Conservation (phyloP, 2,888 invertebrate species). For the Baccha elongata region DNA sequence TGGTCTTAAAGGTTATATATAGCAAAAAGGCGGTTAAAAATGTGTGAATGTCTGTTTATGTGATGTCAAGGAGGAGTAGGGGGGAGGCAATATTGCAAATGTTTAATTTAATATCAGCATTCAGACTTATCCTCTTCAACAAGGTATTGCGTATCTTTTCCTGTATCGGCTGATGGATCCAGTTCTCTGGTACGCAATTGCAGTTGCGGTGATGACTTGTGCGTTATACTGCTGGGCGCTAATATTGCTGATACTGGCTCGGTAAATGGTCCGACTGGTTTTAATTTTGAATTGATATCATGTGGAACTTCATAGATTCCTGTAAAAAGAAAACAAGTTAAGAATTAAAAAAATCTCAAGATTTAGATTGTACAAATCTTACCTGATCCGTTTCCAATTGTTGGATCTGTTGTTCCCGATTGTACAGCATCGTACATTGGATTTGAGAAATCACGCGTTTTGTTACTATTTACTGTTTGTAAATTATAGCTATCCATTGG, state of each 20-base stretch:
- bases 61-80: conserved; percentile 52
- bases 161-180: conserved; percentile 93
- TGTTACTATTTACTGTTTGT: conserved; percentile 88
- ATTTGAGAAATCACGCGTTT: conserved; percentile 96
- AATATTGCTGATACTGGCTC: conserved; percentile 89
- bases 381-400: conserved; percentile 85
- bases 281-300: conserved; percentile 86
- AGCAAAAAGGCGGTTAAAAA: conserved; percentile 46
- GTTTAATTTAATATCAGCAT: conserved; percentile 82
- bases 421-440: conserved; percentile 98
- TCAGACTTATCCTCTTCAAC: conserved; percentile 93
- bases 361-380: conserved; percentile 70
- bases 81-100: conserved; percentile 49
- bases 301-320: conserved; percentile 93
- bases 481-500: conserved; percentile 91
- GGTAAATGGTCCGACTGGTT: conserved; percentile 84
- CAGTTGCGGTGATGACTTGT: conserved; percentile 89
- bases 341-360: too few species aligned
- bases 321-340: conserved; percentile 79
- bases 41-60: conserved; percentile 26
- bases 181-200: conserved; percentile 90
- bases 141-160: conserved; percentile 94
- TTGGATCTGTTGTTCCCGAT: conserved; percentile 84
- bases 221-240: conserved; percentile 91
- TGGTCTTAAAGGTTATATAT: conserved; percentile 34